Percentiles rank a stretch among this genome's conserved stretches.
phyloP scores from a whole-genome alignment of 1,140 invertebrate species.

The Calosoma granatense region DNA sequence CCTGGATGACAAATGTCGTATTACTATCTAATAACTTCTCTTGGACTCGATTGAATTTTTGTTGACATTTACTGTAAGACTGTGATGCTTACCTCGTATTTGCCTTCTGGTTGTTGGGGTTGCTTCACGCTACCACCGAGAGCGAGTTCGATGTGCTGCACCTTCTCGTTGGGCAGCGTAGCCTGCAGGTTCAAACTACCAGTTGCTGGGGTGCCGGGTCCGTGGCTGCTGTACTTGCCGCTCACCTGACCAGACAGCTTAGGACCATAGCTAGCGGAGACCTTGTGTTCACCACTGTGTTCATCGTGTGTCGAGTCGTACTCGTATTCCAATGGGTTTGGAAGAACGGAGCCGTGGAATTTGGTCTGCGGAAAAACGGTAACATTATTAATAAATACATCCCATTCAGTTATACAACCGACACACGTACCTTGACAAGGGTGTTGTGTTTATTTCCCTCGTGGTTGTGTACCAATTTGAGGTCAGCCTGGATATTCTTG shows the following conservation, averaged over 20 bases:
- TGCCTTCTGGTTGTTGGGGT: neutral
- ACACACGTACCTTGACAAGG: constrained; percentile 32
- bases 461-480: constrained; percentile 31
- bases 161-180: constrained; percentile 38
- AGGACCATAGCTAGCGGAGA: constrained; percentile 24
- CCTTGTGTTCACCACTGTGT: constrained; percentile 20
- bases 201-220: constrained; percentile 31
- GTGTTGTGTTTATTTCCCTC: constrained; percentile 32
- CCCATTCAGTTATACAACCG: constrained; percentile 24
- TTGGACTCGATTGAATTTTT: too few species aligned
- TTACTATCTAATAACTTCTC: too few species aligned
- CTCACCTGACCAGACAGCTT: constrained; percentile 24
- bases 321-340: constrained; percentile 27
- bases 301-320: constrained; percentile 24
- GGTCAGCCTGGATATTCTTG: constrained; percentile 33
- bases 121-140: neutral
- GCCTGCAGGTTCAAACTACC: constrained; percentile 32
- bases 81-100: constrained; percentile 10
- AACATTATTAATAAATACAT: constrained; percentile 28
- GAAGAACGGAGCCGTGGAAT: constrained; percentile 33
- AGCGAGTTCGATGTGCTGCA: constrained; percentile 38
- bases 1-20: neutral
- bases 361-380: too few species aligned
- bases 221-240: constrained; percentile 35
- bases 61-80: too few species aligned